These are phyloP conservation scores for Agapornis roseicollis DNA, from an alignment of 2,113 vertebrate genomes.

Conservation along the genomic window DNA sequence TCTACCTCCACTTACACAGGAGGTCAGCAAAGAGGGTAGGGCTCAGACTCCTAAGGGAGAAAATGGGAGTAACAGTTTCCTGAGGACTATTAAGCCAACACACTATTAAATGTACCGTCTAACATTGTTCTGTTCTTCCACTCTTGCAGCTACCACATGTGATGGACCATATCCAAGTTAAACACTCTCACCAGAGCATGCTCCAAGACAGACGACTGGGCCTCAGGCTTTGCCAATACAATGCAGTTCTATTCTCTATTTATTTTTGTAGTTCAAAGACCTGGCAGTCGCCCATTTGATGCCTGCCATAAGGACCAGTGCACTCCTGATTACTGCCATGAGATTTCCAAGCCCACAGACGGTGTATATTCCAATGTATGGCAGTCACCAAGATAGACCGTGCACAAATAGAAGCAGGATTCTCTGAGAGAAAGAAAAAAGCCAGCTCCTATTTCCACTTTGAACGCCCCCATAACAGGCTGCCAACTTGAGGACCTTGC, in stretches of 20 bases:
- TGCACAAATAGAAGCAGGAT: slow-evolving; percentile 43
- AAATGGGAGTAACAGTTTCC: slow-evolving; percentile 62
- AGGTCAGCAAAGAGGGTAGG: neutral
- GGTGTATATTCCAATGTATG: slow-evolving; percentile 60
- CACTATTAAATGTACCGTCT: slow-evolving; percentile 67
- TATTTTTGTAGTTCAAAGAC: slow-evolving; percentile 94
- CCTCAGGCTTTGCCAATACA: slow-evolving; percentile 79
- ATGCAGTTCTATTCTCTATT: slow-evolving; percentile 86
- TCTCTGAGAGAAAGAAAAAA: slow-evolving; percentile 67
- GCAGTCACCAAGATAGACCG: slow-evolving; percentile 77
- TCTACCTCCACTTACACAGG: neutral
- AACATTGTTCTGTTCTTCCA: slow-evolving; percentile 66
- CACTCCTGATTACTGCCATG: slow-evolving; percentile 77
- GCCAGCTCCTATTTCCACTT: slow-evolving; percentile 73
- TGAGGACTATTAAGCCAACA: slow-evolving; percentile 58
- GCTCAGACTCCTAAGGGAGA: slow-evolving; percentile 12
- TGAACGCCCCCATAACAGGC: slow-evolving; percentile 61
- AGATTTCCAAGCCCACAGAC: slow-evolving; percentile 75
- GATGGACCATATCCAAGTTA: slow-evolving; percentile 87
- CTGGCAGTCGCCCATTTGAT: slow-evolving; percentile 80
- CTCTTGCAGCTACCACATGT: slow-evolving; percentile 87
- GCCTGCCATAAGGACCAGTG: slow-evolving; percentile 80
- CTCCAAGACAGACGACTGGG: slow-evolving; percentile 84
- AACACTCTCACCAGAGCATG: slow-evolving; percentile 86
- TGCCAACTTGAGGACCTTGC: slow-evolving; percentile 80